These are phyloP conservation scores for Charaxes varanes DNA, from an alignment of 1,140 invertebrate species.

Conservation along the genomic window DNA sequence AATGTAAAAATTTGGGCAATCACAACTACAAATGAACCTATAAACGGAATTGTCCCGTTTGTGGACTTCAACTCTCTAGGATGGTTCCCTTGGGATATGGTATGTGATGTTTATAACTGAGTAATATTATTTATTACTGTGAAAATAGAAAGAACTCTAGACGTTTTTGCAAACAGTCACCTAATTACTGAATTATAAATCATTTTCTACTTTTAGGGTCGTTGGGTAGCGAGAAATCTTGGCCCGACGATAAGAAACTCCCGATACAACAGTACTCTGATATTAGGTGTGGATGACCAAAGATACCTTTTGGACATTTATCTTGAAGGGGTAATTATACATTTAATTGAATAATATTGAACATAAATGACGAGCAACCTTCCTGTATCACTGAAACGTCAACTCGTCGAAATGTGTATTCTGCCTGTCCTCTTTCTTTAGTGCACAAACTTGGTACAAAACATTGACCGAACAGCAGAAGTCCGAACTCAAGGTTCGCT, in stretches of 20 bases:
- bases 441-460: too few species aligned
- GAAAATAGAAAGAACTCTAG: too few species aligned
- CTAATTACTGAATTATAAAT: too few species aligned
- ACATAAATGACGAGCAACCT: too few species aligned
- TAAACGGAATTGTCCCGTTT: conserved; percentile 77
- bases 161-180: too few species aligned
- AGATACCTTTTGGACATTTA: conserved; percentile 78
- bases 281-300: conserved; percentile 83
- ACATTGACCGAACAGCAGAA: too few species aligned
- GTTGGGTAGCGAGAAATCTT: conserved; percentile 79
- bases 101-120: conserved; percentile 24
- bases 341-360: too few species aligned
- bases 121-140: background rate
- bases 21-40: conserved; percentile 81
- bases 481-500: too few species aligned
- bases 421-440: too few species aligned
- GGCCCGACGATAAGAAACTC: conserved; percentile 77
- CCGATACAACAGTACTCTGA: conserved; percentile 73
- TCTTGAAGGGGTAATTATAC: conserved; percentile 78
- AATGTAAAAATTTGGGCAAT: conserved; percentile 79
- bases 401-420: too few species aligned
- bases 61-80: conserved; percentile 84
- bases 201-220: conserved; percentile 56
- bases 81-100: conserved; percentile 78
- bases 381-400: too few species aligned